These are phyloP conservation scores for Oopsacas minuta DNA, from an alignment of 37 sponge, comb jelly and placozoan genomes.

Conservation along the genomic window DNA sequence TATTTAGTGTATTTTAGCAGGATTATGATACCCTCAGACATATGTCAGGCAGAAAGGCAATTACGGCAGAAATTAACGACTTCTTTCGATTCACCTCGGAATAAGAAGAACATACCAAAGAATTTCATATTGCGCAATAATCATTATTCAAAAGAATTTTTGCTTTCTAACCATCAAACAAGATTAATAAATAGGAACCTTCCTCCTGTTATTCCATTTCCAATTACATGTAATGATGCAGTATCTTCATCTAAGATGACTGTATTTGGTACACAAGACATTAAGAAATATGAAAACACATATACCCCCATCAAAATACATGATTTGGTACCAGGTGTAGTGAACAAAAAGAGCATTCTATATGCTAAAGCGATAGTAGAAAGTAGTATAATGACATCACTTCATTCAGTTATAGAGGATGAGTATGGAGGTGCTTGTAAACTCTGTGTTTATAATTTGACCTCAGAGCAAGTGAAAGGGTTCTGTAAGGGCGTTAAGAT, in stretches of 20 bases:
- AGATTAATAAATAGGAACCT: neutral
- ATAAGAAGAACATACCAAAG: neutral
- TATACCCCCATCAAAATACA: neutral
- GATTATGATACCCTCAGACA: neutral
- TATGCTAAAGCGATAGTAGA: neutral
- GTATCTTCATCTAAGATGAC: neutral
- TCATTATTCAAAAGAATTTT: neutral
- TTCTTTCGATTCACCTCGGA: neutral
- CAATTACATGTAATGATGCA: neutral
- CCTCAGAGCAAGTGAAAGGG: neutral
- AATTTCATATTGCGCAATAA: neutral
- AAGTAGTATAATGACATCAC: neutral
- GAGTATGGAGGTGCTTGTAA: neutral
- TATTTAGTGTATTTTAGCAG: neutral
- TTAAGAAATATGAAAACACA: neutral
- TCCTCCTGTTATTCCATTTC: neutral
- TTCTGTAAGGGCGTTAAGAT: neutral
- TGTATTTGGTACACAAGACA: neutral
- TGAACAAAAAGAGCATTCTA: neutral
- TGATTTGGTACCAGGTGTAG: neutral
- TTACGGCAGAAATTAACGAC: neutral
- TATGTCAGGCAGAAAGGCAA: no score
- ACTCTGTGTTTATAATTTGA: neutral
- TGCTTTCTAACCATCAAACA: neutral
- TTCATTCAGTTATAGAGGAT: neutral